Evolutionary conservation across 2,113 vertebrate genomes (phyloP).

Genomic region (Cisticola juncidis): DNA sequence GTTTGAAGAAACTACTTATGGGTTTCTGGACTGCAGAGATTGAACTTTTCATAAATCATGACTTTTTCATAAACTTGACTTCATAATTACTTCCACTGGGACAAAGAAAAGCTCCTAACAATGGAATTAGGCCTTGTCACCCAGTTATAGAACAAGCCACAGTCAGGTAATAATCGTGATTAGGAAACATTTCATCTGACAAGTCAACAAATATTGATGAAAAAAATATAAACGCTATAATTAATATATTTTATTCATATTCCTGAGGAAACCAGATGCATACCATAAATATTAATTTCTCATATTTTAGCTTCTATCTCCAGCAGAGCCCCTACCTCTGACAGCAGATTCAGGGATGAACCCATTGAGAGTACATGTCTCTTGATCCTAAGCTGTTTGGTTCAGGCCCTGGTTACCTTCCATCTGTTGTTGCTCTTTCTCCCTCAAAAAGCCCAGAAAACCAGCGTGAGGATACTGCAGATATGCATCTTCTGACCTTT

Average conservation of each 20-base stretch:
- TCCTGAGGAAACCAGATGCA: neutral
- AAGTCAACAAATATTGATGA: neutral
- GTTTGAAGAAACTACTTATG: neutral
- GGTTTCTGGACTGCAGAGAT: neutral
- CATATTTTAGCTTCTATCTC: neutral
- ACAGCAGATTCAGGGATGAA: neutral
- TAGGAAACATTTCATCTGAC: neutral
- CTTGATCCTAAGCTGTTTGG: neutral
- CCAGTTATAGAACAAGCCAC: neutral
- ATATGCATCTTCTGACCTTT: neutral
- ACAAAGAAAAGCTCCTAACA: neutral
- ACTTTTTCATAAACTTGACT: neutral
- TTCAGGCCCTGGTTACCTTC: neutral
- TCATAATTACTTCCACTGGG: neutral
- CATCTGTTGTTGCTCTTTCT: neutral
- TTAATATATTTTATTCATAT: neutral
- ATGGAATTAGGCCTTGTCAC: neutral
- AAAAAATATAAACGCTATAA: neutral
- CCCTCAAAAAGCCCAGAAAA: neutral
- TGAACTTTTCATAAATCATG: neutral
- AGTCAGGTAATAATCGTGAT: neutral
- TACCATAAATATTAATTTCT: neutral
- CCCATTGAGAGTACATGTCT: neutral
- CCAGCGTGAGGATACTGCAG: neutral
- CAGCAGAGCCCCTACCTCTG: neutral